These are phyloP conservation scores for Oscheius sp. DNA, from an alignment of 2,888 invertebrate species.

Conservation along the genomic window DNA sequence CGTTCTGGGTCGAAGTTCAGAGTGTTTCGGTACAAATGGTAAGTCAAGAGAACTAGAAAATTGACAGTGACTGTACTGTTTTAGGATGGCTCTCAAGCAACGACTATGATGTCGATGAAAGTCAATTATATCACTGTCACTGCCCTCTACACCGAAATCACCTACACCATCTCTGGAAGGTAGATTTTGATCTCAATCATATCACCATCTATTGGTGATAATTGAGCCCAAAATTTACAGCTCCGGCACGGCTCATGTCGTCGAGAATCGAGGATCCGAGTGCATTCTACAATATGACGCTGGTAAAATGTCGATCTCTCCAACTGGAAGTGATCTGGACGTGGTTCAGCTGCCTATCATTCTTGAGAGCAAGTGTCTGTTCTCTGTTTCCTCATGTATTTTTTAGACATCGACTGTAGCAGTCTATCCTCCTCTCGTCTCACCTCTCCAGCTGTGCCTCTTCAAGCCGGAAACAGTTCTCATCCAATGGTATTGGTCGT, in stretches of 20 bases:
- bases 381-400: too few relatives aligned
- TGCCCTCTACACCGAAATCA: not conserved
- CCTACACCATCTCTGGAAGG: not conserved
- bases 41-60: too few relatives aligned
- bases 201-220: constrained; percentile 10
- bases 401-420: constrained; percentile 40
- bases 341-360: constrained; percentile 43
- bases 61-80: not conserved
- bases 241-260: not conserved
- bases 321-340: constrained; percentile 16
- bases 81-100: constrained; percentile 3
- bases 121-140: not conserved
- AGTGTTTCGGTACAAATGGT: constrained; percentile 35
- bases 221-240: constrained; percentile 24
- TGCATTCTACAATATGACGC: constrained; percentile 39
- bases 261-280: constrained; percentile 2
- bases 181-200: constrained; percentile 20
- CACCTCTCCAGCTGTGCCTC: not conserved
- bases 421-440: constrained; percentile 26
- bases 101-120: not conserved
- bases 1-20: constrained; percentile 38
- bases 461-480: not conserved
- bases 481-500: constrained; percentile 13
- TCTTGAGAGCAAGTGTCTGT: constrained; percentile 40
- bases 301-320: not conserved